Conservation (phyloP, 2,113 vertebrate species). For the Lipophrys pholis region DNA sequence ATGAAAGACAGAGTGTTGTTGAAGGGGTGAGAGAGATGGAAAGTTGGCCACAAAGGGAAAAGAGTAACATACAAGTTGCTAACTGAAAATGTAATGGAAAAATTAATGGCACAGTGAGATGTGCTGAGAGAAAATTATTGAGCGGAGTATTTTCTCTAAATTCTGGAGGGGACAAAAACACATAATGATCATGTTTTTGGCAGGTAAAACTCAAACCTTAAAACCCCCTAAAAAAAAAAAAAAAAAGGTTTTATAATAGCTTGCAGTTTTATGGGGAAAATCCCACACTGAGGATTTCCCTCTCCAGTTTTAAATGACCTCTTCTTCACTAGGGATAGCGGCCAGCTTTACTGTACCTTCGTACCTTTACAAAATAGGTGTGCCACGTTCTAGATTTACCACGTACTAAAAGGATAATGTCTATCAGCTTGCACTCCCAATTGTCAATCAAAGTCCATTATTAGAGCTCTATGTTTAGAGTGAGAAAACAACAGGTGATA, state of each 20-base stretch:
- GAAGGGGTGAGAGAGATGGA: conserved; percentile 75
- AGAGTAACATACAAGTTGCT: conserved; percentile 74
- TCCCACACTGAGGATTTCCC: background rate
- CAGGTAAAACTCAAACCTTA: background rate
- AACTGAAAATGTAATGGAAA: conserved; percentile 76
- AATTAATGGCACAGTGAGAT: conserved; percentile 53
- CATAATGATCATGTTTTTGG: conserved; percentile 15
- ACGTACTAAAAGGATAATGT: background rate
- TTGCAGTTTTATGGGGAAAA: background rate
- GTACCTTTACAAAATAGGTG: background rate
- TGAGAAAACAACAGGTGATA: conserved; percentile 77
- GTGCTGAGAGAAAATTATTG: conserved; percentile 54
- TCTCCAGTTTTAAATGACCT: background rate
- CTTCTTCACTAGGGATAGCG: too few relatives aligned
- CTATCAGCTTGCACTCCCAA: conserved; percentile 34
- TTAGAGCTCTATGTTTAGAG: conserved; percentile 27
- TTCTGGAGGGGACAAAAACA: conserved; percentile 35
- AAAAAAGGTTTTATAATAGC: background rate
- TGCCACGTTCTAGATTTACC: background rate
- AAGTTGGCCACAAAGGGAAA: conserved; percentile 77
- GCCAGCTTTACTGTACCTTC: background rate
- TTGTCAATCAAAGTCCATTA: conserved; percentile 44
- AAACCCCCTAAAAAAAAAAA: too few relatives aligned
- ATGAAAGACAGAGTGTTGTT: conserved; percentile 77
- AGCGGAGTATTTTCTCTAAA: conserved; percentile 28